These are phyloP conservation scores for Saxidomus purpurata DNA, from an alignment of 1,140 invertebrate species.

Conservation along the genomic window DNA sequence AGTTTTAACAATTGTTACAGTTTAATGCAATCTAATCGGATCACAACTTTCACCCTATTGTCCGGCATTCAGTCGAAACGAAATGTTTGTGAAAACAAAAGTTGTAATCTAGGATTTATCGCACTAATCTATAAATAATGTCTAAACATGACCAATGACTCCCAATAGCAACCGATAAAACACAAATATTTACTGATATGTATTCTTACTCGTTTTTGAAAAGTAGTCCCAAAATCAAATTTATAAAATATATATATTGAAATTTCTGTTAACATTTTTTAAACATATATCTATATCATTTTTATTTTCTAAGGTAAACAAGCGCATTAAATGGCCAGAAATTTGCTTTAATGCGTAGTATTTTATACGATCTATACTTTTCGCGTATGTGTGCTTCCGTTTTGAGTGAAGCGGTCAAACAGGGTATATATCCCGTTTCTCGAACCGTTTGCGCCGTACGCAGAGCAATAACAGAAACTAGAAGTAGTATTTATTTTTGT, in stretches of 20 bases:
- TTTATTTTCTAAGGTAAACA: too few relatives aligned
- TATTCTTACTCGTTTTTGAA: background rate
- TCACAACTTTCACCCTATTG: background rate
- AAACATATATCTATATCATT: background rate
- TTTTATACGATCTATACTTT: background rate
- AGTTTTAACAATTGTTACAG: background rate
- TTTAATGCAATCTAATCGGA: background rate
- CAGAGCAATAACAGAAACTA: background rate
- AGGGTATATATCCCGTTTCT: background rate
- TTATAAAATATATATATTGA: background rate
- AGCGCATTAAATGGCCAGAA: too few relatives aligned
- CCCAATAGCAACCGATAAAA: conserved; percentile 26
- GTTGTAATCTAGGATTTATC: conserved; percentile 18
- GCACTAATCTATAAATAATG: conserved; percentile 38
- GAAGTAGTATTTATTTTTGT: conserved; percentile 5
- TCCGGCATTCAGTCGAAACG: background rate
- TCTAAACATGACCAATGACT: conserved; percentile 17
- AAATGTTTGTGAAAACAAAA: conserved; percentile 25
- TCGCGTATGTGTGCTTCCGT: background rate
- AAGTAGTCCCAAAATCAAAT: conserved; percentile 9
- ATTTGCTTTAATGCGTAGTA: background rate
- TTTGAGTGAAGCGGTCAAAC: background rate
- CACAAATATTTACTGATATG: conserved; percentile 3
- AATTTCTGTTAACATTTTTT: background rate
- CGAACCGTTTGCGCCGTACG: background rate